Conservation (phyloP, 2,113 vertebrate genomes). For the Oreochromis niloticus region DNA sequence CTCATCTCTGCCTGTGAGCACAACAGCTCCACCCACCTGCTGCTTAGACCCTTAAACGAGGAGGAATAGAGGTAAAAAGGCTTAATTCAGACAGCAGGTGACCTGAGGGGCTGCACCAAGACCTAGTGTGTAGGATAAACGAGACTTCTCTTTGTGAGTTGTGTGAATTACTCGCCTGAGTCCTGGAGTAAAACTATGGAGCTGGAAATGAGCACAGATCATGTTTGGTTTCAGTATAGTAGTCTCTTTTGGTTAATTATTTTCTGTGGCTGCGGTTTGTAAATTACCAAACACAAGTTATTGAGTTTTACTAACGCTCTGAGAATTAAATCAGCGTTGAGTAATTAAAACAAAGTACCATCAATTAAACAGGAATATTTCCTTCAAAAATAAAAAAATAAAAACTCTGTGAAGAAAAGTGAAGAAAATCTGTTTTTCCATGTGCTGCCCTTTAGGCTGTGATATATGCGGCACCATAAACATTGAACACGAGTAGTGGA, state of each 20-base stretch:
- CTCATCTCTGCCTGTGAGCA: not conserved
- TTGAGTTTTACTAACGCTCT: not conserved
- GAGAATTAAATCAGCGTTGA: not conserved
- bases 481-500: not conserved
- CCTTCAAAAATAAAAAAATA: not conserved
- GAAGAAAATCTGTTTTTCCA: not conserved
- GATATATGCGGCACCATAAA: not conserved
- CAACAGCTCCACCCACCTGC: not conserved
- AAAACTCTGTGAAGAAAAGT: not conserved
- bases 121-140: not conserved
- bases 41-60: not conserved
- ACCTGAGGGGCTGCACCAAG: not conserved
- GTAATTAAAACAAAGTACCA: not conserved
- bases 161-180: not conserved
- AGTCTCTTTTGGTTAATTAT: not conserved
- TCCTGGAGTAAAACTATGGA: not conserved
- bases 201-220: not conserved
- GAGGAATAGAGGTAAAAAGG: not conserved
- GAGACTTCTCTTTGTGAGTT: not conserved
- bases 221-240: not conserved
- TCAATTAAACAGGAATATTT: not conserved
- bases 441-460: not conserved
- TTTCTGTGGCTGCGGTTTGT: not conserved
- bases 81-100: not conserved
- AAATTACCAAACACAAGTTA: not conserved